phyloP scores from a whole-genome alignment of 1,140 invertebrate genomes.

The Ooceraea biroi region DNA sequence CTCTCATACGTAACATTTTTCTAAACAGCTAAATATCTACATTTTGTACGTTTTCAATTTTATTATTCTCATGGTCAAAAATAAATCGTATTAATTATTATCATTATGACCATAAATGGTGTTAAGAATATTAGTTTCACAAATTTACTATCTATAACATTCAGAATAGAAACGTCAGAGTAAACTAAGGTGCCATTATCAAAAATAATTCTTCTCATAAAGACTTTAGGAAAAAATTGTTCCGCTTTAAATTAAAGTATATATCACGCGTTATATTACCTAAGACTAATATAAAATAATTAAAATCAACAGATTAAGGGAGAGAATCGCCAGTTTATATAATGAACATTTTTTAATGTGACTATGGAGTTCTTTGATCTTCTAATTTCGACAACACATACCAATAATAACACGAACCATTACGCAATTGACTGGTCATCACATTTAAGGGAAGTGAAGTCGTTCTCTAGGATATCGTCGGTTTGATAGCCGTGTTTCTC shows the following conservation, averaged over 20 bases:
- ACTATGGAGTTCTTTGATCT: too few species aligned
- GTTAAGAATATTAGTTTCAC: too few species aligned
- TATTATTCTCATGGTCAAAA: slow-evolving; percentile 1
- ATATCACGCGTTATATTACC: slow-evolving; percentile 2
- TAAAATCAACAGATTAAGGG: background rate
- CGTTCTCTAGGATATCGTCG: background rate
- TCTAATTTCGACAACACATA: slow-evolving; percentile 3
- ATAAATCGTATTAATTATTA: background rate
- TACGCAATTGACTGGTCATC: slow-evolving; percentile 2
- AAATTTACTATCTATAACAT: background rate
- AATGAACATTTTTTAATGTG: slow-evolving; percentile 16
- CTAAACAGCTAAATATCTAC: background rate
- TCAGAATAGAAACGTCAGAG: slow-evolving; percentile 4
- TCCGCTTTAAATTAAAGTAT: slow-evolving; percentile 25
- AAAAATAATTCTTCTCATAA: background rate
- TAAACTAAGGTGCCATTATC: slow-evolving; percentile 25
- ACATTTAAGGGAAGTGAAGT: slow-evolving; percentile 18
- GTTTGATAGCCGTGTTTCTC: slow-evolving; percentile 19
- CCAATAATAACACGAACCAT: slow-evolving; percentile 23
- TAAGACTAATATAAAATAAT: slow-evolving; percentile 29
- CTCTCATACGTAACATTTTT: background rate
- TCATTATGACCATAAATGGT: too few species aligned
- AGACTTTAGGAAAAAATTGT: slow-evolving; percentile 17
- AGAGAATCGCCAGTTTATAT: background rate
- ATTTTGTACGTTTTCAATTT: slow-evolving; percentile 8